phyloP scores from a whole-genome alignment of 2,113 vertebrate genomes.

The Ardeotis arabs region DNA sequence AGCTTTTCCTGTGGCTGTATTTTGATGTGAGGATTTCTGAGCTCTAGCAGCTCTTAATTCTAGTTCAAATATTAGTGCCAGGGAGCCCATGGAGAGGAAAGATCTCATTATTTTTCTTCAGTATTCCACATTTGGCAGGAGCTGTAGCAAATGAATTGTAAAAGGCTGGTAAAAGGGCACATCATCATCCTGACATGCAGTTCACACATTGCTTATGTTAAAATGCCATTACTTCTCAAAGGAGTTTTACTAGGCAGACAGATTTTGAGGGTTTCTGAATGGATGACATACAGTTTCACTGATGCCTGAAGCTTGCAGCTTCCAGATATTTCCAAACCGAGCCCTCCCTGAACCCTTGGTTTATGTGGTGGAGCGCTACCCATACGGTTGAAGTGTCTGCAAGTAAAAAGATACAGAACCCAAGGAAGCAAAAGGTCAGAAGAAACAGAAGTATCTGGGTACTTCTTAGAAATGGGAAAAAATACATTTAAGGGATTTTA shows the following conservation, averaged over 20 bases:
- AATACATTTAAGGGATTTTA: background rate
- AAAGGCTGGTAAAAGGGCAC: background rate
- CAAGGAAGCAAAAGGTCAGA: background rate
- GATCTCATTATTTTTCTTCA: background rate
- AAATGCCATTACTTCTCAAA: background rate
- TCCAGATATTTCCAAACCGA: background rate
- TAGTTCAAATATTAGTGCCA: constrained; percentile 18
- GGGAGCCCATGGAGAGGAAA: background rate
- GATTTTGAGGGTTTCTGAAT: background rate
- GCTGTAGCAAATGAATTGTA: background rate
- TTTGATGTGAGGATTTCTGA: background rate
- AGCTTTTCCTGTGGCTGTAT: background rate
- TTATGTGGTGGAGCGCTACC: background rate
- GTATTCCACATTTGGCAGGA: background rate
- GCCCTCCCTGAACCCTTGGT: too few species aligned
- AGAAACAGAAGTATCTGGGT: background rate
- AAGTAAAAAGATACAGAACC: background rate
- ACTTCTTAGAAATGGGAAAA: background rate
- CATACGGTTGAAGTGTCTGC: background rate
- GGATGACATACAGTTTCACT: background rate
- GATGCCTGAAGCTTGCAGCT: background rate
- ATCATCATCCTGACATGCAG: background rate
- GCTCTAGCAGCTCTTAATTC: constrained; percentile 17
- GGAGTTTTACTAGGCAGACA: background rate
- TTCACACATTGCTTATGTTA: background rate